Conservation (phyloP, 1,140 invertebrate genomes). For the Drosophila pruinosa region DNA sequence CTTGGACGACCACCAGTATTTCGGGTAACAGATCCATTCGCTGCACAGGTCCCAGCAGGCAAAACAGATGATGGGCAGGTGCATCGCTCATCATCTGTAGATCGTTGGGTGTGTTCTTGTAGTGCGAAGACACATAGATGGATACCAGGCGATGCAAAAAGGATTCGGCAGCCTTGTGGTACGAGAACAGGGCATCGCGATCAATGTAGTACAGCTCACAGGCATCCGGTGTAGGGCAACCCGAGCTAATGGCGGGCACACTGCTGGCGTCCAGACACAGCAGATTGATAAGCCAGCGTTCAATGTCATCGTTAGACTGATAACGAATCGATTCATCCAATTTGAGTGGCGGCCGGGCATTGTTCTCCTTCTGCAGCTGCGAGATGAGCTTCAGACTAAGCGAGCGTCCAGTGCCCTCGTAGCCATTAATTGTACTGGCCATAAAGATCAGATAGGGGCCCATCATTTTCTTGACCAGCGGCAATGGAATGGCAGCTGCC, state of each 20-base stretch:
- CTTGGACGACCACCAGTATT: constrained; percentile 95
- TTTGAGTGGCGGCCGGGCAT: constrained; percentile 85
- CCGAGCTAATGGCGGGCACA: constrained; percentile 86
- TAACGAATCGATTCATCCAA: constrained; percentile 98
- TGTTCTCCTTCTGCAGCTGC: constrained; percentile 88
- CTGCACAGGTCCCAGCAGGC: constrained; percentile 93
- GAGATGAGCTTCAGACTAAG: constrained; percentile 97
- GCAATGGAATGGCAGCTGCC: constrained; percentile 98
- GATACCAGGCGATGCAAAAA: constrained; percentile 96
- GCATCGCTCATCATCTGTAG: constrained; percentile 99
- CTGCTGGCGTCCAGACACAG: constrained; percentile 94
- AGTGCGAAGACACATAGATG: constrained; percentile 98
- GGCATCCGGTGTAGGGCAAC: constrained; percentile 92
- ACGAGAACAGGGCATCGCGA: constrained; percentile 98
- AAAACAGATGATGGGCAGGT: constrained; percentile 98
- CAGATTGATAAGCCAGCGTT: constrained; percentile 95
- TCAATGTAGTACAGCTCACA: constrained; percentile 97
- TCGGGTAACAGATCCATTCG: constrained; percentile 91
- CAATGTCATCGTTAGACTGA: constrained; percentile 92
- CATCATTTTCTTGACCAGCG: constrained; percentile 94
- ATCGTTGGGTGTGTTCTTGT: constrained; percentile 99
- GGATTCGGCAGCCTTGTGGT: constrained; percentile 96
- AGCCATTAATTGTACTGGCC: constrained; percentile 98
- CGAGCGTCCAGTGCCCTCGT: constrained; percentile 99
- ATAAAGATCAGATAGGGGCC: constrained; percentile 98